These are phyloP conservation scores for Stegodyphus mimosarum DNA, from an alignment of 1,140 invertebrate species.

Conservation along the genomic window DNA sequence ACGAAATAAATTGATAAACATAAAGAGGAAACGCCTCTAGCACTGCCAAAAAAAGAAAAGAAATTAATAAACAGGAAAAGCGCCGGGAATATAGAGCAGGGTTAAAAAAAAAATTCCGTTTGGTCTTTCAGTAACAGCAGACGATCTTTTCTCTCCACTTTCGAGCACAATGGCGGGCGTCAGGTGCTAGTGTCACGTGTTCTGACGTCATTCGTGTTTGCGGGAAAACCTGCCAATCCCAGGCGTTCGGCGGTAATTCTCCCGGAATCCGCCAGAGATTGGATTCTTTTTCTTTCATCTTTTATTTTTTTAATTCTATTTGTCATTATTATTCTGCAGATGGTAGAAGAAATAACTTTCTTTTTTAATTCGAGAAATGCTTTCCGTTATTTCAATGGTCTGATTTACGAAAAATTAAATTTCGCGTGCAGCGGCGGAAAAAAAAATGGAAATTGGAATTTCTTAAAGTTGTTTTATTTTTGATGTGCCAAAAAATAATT, in stretches of 20 bases:
- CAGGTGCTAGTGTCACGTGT: constrained; percentile 57
- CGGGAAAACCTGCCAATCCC: constrained; percentile 58
- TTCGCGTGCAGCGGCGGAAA: too few relatives aligned
- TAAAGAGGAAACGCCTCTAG: constrained; percentile 28
- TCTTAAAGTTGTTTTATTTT: too few relatives aligned
- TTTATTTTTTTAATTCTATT: constrained; percentile 19
- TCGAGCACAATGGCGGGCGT: constrained; percentile 46
- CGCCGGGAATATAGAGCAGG: constrained; percentile 29
- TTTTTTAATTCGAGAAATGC: too few relatives aligned
- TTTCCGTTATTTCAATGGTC: too few relatives aligned
- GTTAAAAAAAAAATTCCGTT: constrained; percentile 27
- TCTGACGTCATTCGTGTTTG: constrained; percentile 57
- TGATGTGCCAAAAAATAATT: too few relatives aligned
- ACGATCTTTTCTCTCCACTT: constrained; percentile 58
- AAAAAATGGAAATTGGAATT: too few relatives aligned
- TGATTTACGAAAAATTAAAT: too few relatives aligned
- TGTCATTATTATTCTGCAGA: constrained; percentile 23
- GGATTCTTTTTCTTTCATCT: constrained; percentile 38
- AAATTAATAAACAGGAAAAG: constrained; percentile 44
- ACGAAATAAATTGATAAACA: constrained; percentile 37
- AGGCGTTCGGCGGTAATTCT: constrained; percentile 53
- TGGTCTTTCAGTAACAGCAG: constrained; percentile 57
- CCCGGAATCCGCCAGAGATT: constrained; percentile 44
- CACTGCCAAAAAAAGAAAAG: constrained; percentile 8
- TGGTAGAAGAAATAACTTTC: neutral